phyloP scores from a whole-genome alignment of 2,888 invertebrate species.

The Ptychoptera contaminata region DNA sequence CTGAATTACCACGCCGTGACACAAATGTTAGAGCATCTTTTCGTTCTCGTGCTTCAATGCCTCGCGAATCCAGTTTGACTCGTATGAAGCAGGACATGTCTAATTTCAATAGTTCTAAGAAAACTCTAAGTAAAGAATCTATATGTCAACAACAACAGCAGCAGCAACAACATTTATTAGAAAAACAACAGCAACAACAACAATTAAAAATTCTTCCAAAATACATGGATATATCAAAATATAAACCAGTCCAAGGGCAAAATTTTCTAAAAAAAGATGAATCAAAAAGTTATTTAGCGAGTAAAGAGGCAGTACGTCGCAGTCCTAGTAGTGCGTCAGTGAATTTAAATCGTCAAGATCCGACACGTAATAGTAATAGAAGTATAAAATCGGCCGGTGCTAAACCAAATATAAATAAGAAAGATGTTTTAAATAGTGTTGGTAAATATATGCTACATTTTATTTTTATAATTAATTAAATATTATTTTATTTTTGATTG shows the following conservation, averaged over 20 bases:
- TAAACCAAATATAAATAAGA: slow-evolving; percentile 6
- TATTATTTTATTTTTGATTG: neutral
- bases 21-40: slow-evolving; percentile 17
- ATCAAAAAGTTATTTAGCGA: slow-evolving; percentile 29
- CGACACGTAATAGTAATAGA: slow-evolving; percentile 25
- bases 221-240: slow-evolving; percentile 46
- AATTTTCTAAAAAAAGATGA: slow-evolving; percentile 39
- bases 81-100: slow-evolving; percentile 28
- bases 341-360: slow-evolving; percentile 24
- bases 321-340: slow-evolving; percentile 30
- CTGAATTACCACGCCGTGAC: slow-evolving; percentile 34
- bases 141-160: slow-evolving; percentile 19
- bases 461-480: neutral
- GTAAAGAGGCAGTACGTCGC: slow-evolving; percentile 19
- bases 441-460: neutral
- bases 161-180: slow-evolving; percentile 8
- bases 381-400: slow-evolving; percentile 23
- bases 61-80: slow-evolving; percentile 28
- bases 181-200: slow-evolving; percentile 7
- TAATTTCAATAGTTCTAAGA: slow-evolving; percentile 29
- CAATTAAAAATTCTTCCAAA: slow-evolving; percentile 26
- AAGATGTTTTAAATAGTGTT: neutral
- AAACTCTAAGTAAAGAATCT: slow-evolving; percentile 20
- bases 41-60: slow-evolving; percentile 27
- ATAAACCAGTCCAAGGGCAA: slow-evolving; percentile 35